Base-by-base conservation (phyloP, 1,140 invertebrate species). In the Diabrotica undecimpunctata region DNA sequence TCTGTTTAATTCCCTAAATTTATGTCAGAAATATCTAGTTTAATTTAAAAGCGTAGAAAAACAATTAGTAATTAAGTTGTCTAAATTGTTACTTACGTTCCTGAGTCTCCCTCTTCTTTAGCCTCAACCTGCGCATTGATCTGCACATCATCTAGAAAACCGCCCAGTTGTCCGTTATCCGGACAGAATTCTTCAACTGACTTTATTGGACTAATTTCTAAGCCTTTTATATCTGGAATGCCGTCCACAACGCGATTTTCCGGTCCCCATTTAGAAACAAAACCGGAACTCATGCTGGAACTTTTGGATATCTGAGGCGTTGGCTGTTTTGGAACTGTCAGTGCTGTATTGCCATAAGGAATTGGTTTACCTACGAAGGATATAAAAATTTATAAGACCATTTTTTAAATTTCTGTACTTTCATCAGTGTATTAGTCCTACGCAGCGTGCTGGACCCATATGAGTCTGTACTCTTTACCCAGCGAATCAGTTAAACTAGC, bases 111-210 rank as follows among this genome's bases (percentile, higher is more conserved):
- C 0, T 64, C 63, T 50, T 69, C 52, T 38, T 79, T 77, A n/a
- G 75, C 75, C 66, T 84, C 82, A 65, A 81, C 79, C 46, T 80
- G 80, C 11, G 79, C 78, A 68, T 75, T 77, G 36, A 74, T 71
- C 39, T 82, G 73, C 7, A 85, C 79, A 68, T 93, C 93, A 69
- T 95, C 92, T 38, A 95, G 82, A 78, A 96, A 95, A 14, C 88
- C 90, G 74, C 86, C 87, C 9, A 94, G 76, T 39, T 85, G 84
- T 9, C 88, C 90, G 53, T 88, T 88, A 75, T 92, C 90, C 9
- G 90, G 90, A 54, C 94, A 87, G 82, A 95, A 96, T 75, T 96
- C 93, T 68, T 96, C 93, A 13, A 95, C 86, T 66, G 85, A 88
- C 8, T 83, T 84, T 67, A 82, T 82, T 73, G 74, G 75, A 64